Conservation (phyloP, 2,797 vertebrate species). For the Chiloscyllium punctatum region DNA sequence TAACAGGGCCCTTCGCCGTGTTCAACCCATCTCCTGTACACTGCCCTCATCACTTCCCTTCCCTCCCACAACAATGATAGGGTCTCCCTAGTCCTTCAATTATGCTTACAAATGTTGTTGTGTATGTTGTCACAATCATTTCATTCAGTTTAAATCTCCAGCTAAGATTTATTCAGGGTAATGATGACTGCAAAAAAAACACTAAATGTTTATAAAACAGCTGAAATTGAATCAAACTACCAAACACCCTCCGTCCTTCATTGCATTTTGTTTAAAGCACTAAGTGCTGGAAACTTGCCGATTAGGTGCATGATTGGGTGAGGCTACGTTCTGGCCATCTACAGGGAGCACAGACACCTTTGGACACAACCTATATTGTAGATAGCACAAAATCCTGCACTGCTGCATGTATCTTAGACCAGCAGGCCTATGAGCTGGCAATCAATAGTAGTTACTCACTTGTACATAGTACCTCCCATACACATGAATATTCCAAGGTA, state of each 20-base stretch:
- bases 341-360: neutral
- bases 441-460: neutral
- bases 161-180: neutral
- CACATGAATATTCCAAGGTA: no score
- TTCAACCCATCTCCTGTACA: no score
- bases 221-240: neutral
- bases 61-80: no score
- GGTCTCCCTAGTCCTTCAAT: no score
- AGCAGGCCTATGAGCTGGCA: neutral
- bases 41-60: no score
- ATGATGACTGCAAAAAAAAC: neutral
- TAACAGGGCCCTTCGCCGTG: no score
- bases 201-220: neutral
- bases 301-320: conserved; percentile 11
- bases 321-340: conserved; percentile 13
- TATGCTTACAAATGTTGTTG: no score
- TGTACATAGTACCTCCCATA: neutral
- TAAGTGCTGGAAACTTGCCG: neutral
- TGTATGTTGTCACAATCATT: no score
- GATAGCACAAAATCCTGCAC: neutral
- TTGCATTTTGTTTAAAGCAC: neutral
- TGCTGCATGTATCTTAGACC: neutral
- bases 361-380: neutral
- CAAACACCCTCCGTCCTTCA: neutral
- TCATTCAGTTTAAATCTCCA: neutral